phyloP scores from a whole-genome alignment of 2,113 vertebrate species.

The Verasper variegatus region DNA sequence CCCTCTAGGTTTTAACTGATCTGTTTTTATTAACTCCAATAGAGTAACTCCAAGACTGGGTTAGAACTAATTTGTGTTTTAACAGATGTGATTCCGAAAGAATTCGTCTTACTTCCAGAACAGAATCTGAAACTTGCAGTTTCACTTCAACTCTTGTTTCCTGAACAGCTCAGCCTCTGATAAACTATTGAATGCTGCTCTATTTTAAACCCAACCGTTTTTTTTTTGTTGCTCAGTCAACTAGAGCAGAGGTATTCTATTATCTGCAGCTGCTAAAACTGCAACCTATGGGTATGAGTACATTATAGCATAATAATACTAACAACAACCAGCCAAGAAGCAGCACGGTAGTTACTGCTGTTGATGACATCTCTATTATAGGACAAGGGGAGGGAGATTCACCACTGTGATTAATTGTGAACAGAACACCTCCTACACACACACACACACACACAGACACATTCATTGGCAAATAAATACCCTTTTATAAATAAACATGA shows the following conservation, averaged over 20 bases:
- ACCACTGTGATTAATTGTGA: slow-evolving; percentile 57
- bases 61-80: too few species aligned
- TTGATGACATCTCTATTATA: slow-evolving; percentile 62
- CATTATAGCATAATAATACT: neutral
- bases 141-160: too few species aligned
- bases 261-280: slow-evolving; percentile 1
- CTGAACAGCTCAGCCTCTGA: neutral
- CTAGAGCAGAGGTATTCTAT: neutral
- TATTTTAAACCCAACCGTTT: neutral
- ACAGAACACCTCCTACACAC: slow-evolving; percentile 51
- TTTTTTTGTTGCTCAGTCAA: neutral
- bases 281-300: neutral
- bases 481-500: slow-evolving; percentile 35
- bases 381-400: slow-evolving; percentile 46
- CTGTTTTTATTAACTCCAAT: too few species aligned
- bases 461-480: neutral
- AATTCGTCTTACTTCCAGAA: neutral
- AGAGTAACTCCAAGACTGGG: too few species aligned
- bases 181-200: neutral
- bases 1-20: too few species aligned
- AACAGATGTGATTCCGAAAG: neutral
- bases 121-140: neutral
- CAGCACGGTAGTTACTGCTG: slow-evolving; percentile 44
- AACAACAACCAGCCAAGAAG: slow-evolving; percentile 13
- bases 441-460: slow-evolving; percentile 8